Evolutionary conservation across 1,140 invertebrate genomes (phyloP).

Genomic region (Listronotus oregonensis): DNA sequence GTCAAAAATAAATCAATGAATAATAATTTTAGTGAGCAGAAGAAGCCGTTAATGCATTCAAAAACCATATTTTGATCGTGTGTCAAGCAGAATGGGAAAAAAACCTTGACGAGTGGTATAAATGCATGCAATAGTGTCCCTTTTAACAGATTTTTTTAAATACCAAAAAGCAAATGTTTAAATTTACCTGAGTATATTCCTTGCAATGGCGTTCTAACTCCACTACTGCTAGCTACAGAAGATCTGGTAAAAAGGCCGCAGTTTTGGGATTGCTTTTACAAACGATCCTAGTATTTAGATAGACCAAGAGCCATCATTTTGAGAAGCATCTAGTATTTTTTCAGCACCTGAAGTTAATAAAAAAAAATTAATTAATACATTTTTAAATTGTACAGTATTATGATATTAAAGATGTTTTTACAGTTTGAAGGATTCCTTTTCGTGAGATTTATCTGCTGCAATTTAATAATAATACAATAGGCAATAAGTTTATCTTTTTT

Average conservation of each 20-base stretch:
- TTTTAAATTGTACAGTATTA: conserved; percentile 13
- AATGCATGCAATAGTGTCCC: too few relatives aligned
- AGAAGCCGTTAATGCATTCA: too few relatives aligned
- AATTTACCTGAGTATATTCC: conserved; percentile 71
- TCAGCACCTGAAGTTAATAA: conserved; percentile 57
- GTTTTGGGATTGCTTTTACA: conserved; percentile 75
- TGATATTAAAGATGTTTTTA: too few relatives aligned
- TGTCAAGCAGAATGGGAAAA: too few relatives aligned
- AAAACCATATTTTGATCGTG: too few relatives aligned
- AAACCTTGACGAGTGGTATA: too few relatives aligned
- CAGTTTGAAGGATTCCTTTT: too few relatives aligned
- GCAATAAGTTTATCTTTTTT: too few relatives aligned
- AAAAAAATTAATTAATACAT: background rate
- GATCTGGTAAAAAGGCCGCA: conserved; percentile 80
- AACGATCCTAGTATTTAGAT: conserved; percentile 76
- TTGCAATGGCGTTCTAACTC: conserved; percentile 74
- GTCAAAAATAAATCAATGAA: too few relatives aligned
- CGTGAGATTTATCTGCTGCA: conserved; percentile 1
- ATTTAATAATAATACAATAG: too few relatives aligned
- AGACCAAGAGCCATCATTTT: conserved; percentile 74
- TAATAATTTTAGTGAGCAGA: too few relatives aligned
- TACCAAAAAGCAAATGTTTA: background rate
- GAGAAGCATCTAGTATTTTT: conserved; percentile 68
- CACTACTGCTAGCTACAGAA: conserved; percentile 76
- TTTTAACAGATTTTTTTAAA: too few relatives aligned